phyloP scores from a whole-genome alignment of 2,797 vertebrate genomes.

The Euphonia xanthogaster region DNA sequence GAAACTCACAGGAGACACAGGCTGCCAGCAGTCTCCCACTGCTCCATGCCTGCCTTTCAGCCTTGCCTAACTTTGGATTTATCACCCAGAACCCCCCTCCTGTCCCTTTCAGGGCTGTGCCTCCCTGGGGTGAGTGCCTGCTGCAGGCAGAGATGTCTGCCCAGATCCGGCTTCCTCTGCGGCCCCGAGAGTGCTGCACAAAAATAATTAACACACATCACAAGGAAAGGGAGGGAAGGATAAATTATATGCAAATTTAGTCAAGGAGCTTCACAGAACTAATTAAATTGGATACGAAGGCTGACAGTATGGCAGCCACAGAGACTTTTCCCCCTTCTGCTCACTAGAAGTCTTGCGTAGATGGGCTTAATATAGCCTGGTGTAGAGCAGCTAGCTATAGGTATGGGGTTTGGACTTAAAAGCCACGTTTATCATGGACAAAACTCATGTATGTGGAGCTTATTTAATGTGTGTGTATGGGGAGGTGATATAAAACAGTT shows the following conservation, averaged over 20 bases:
- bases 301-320: slow-evolving; percentile 21
- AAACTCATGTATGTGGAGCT: background rate
- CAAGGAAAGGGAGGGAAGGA: slow-evolving; percentile 39
- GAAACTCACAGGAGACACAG: background rate
- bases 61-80: background rate
- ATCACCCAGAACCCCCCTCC: background rate
- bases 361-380: background rate
- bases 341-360: background rate
- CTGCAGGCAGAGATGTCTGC: background rate
- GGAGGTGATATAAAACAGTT: background rate
- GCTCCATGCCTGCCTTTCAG: background rate
- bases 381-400: background rate
- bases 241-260: slow-evolving; percentile 48
- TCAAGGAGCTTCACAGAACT: slow-evolving; percentile 44
- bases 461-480: background rate
- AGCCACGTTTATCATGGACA: background rate
- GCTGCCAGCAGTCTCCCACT: background rate
- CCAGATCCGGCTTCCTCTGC: background rate
- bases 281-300: slow-evolving; percentile 51
- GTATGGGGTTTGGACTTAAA: background rate
- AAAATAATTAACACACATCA: slow-evolving; percentile 50
- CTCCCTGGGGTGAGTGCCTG: background rate
- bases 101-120: rapidly evolving
- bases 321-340: background rate
- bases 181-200: background rate